Base-by-base conservation (phyloP, 2,888 invertebrate genomes). In the Drosophila tanythrix region DNA sequence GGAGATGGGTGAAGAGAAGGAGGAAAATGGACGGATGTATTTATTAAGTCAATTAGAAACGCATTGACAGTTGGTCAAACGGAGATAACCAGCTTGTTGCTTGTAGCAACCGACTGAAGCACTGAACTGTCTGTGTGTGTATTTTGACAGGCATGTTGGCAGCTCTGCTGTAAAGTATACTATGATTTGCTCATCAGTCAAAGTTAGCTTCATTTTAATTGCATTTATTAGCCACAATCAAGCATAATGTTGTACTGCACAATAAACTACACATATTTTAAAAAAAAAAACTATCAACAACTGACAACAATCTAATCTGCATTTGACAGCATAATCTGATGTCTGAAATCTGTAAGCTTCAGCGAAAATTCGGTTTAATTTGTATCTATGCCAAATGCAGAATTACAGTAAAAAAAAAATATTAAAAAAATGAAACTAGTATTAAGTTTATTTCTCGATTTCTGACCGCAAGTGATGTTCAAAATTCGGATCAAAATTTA, bases 31-130 rank as follows among this genome's bases (percentile, higher is more conserved):
- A 29, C 58, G 40, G 27, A 48, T 53, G 61, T 64, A n/a, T 65
- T 81, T 66, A 73, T 79, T 69, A 79, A 81, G 79, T 79, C 74
- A 81, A 81, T 79, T 76, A 76, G 68, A 70, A 71, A 76, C 76
- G 64, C 52, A 79, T 65, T 76, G 73, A 63, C 65, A 70, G 66
- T 65, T 73, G 71, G 69, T 71, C 70, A 57, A 64, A 76, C 57
- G 59, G 64, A 75, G 76, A 73, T 15, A 46, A 15, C 8, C 76
- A 73, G 78, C 68, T 72, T 75, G 71, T 72, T 81, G 63, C 68
- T 38, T 31, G 10, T 46, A n/a, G 31, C 27, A 65, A 29, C 15
- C 3, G 6, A 35, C 18, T 15, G n/a, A 2, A 52, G 5, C 29
- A 29, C 21, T 35, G 27, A 15, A 52, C 21, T 13, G n/a, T 31